A percentile compares a stretch with the other conserved stretches of the same genome.
Conservation (phyloP, 1,140 invertebrate genomes). For the Diuraphis noxia region DNA sequence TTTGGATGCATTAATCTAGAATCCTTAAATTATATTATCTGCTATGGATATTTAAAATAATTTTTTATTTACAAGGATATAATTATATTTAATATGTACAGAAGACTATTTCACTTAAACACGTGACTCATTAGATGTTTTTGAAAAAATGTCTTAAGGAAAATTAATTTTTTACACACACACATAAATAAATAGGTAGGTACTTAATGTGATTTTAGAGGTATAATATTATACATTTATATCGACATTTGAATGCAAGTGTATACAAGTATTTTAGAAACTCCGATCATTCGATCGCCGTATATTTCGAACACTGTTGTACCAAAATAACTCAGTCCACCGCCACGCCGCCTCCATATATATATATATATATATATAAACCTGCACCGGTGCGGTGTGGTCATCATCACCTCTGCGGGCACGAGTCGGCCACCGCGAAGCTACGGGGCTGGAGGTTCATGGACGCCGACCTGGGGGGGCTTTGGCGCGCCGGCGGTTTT, state of each 20-base stretch:
- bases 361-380: too few relatives aligned
- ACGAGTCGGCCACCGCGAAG: neutral
- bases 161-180: too few relatives aligned
- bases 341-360: neutral
- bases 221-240: neutral
- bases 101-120: neutral
- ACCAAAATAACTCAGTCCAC: neutral
- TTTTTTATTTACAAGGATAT: neutral
- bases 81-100: neutral
- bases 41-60: neutral
- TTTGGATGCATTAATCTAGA: neutral
- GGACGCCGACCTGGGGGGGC: conserved; percentile 42
- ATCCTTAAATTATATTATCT: neutral
- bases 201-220: too few relatives aligned
- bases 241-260: neutral
- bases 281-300: too few relatives aligned
- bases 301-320: neutral
- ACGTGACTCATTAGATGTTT: too few relatives aligned
- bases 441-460: conserved; percentile 28
- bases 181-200: too few relatives aligned
- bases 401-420: conserved; percentile 14
- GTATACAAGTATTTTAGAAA: neutral
- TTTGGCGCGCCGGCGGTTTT: neutral
- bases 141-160: too few relatives aligned
- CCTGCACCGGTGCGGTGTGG: neutral